Evolutionary conservation across 1,140 invertebrate genomes (phyloP), one percentile per base, ranked within the genome.

Genomic region (Heliconius congener): DNA sequence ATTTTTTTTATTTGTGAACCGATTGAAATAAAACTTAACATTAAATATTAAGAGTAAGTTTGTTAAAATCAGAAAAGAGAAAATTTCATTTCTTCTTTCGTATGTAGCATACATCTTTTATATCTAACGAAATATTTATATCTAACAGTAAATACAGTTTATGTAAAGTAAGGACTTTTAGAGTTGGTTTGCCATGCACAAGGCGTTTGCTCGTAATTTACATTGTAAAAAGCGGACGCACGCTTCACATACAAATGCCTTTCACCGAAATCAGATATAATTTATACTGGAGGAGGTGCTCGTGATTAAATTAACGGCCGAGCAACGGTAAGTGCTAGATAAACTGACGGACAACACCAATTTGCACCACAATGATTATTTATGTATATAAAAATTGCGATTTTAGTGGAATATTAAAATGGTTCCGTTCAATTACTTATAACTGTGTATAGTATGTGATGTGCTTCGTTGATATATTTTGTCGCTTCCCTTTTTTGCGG

Each of bases 191-290:
- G 8, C 50, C 66, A 81, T 74, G 72, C 73, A 18, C 71, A 52
- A 81, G 34, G 46, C 18, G 72, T 46, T 34, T 81, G 80, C 19
- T n/a, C 5, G 42, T 30, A 77, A 73, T 74, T 77, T 71, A 70
- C 66, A 76, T 77, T 74, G 71, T 77, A 60, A 55, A 81, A 60
- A n/a, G 50, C 52, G 46, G 75, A 23, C 74, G 55, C 71, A 71
- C 76, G 76, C 79, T 42, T 71, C 42, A 70, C 46, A 27, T 76
- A 76, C 60, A 27, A 70, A 76, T 71, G 79, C 85, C 87, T 88
- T 88, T 88, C 87, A 88, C 87, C 83, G 78, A 83, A 88, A 86
- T 83, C 60, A 84, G 82, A 78, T 79, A 83, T 84, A 82, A 84
- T 86, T 83, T 87, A 85, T 83, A 82, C 81, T 23, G 80, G 71